These are phyloP conservation scores for Ifrita kowaldi DNA, from an alignment of 2,113 vertebrate genomes.

Conservation along the genomic window DNA sequence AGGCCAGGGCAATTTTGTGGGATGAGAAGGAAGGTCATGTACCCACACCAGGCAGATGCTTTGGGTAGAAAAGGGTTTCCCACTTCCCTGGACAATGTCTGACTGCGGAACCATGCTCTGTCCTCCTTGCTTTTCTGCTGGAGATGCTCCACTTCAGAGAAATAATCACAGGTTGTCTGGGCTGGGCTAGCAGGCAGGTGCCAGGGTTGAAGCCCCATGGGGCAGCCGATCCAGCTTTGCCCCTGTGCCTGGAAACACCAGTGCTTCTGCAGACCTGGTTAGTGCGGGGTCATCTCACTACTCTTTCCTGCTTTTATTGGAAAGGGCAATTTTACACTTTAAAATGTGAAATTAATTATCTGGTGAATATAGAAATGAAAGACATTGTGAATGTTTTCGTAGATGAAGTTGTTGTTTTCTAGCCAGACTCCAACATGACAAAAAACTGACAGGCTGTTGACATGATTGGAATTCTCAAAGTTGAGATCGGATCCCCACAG, in stretches of 20 bases:
- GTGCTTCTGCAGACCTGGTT: background rate
- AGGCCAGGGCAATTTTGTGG: accelerated
- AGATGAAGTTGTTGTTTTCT: background rate
- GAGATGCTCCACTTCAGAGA: background rate
- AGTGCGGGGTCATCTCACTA: accelerated
- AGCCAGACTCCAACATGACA: background rate
- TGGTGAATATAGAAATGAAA: background rate
- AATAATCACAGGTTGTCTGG: background rate
- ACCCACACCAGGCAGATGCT: accelerated
- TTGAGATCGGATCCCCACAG: accelerated
- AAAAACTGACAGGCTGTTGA: background rate
- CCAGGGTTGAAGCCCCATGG: accelerated
- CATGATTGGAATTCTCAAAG: background rate
- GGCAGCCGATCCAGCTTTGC: accelerated
- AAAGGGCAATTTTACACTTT: background rate
- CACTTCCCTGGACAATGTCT: accelerated
- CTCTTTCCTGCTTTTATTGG: background rate
- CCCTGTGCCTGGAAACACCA: accelerated
- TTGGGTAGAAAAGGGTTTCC: background rate
- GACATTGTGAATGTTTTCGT: background rate
- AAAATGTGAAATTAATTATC: background rate
- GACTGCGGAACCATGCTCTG: accelerated
- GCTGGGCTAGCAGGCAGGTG: background rate
- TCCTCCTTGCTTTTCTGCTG: background rate
- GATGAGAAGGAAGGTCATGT: background rate